A percentile compares a stretch with the other conserved stretches of the same genome.
Conservation (phyloP, 2,113 vertebrate species). For the Pangasianodon hypophthalmus region DNA sequence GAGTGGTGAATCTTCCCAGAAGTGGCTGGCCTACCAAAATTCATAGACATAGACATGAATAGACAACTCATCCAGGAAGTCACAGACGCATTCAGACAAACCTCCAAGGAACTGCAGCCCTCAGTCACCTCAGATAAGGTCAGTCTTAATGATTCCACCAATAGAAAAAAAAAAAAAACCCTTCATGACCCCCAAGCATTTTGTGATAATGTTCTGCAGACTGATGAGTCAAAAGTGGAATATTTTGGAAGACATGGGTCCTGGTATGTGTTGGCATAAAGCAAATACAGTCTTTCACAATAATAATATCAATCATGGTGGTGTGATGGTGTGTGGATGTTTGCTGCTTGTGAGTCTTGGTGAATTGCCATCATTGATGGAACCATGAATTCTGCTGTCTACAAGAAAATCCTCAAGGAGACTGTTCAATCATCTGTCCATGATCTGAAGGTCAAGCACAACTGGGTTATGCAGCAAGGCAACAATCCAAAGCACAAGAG, state of each 20-base stretch:
- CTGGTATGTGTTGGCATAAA: no score
- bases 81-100: not conserved
- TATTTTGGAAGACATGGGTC: no score
- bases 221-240: no score
- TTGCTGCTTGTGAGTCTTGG: not conserved
- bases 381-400: not conserved
- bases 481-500: not conserved
- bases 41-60: not conserved
- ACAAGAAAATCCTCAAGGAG: not conserved
- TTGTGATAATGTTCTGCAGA: no score
- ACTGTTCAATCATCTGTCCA: not conserved
- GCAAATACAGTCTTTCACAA: not conserved
- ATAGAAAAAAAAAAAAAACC: not conserved
- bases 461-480: not conserved
- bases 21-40: not conserved
- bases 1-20: not conserved
- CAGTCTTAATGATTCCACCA: not conserved
- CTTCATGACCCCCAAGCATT: not conserved
- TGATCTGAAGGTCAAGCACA: not conserved
- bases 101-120: not conserved
- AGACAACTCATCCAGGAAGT: not conserved
- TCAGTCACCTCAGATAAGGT: not conserved
- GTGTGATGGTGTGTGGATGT: not conserved
- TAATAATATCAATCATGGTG: not conserved
- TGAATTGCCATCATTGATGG: not conserved